Evolutionary conservation across 2,888 invertebrate genomes (phyloP), one percentile per base, ranked within the genome.

Genomic region (Macrophya alboannulata): DNA sequence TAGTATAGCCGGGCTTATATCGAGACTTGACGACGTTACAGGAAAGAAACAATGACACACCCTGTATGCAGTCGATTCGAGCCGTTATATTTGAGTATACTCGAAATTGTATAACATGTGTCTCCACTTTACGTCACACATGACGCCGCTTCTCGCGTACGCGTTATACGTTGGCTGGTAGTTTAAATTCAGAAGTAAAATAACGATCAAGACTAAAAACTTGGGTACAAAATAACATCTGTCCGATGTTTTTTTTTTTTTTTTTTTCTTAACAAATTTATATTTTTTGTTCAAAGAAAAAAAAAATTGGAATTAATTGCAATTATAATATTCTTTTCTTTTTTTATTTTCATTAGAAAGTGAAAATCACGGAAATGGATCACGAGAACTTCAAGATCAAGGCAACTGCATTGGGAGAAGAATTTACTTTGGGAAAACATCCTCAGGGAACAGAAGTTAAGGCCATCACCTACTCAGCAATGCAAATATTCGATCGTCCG

Each of bases 401-500:
- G 89, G 96, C 96, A 2, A 93, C 92, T 86, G 96, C 95, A 5
- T 98, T 96, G 91, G 99, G 99, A n/a, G 99, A 99, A 94, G 97
- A 97, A 90, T 99, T 99, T 94, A 95, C 96, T 90, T 95, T 99
- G 85, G 96, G 96, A 1, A 99, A 98, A 94, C 99, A 99, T 94
- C 98, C 99, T 0, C 99, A 99, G 94, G 99, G 99, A 17, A 97
- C 98, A 2, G 99, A 99, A 94, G 98, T 99, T 3, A 99, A 99
- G 94, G 99, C 99, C 51, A 99, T 99, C 88, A 99, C 99, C 5
- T 99, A 99, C 94, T 99, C 99, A 9, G 98, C 99, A 85, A 99
- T 99, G 99, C 99, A 99, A 94, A 96, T 98, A 88, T 94, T 98
- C 88, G 96, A 97, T 90, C 95, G 96, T 89, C 95, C 96, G 71